Percentiles rank a stretch among this genome's conserved stretches.
Evolutionary conservation across 2,113 vertebrate species (phyloP).

Genomic region (Naja naja): DNA sequence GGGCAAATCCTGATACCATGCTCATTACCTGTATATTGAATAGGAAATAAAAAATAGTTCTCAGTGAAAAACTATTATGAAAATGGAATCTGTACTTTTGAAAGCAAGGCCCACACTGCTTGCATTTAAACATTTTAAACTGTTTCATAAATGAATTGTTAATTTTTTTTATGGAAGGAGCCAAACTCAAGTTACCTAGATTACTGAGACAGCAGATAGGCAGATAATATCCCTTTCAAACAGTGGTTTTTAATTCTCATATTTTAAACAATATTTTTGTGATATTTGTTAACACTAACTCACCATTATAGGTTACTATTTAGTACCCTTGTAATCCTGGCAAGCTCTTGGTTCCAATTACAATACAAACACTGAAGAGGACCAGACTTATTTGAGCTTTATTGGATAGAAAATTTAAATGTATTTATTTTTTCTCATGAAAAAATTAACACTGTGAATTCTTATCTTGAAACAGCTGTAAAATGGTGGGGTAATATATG

Average conservation of each 20-base stretch:
- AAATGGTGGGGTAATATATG: neutral
- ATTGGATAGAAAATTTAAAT: neutral
- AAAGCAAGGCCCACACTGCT: neutral
- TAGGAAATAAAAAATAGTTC: neutral
- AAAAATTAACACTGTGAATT: neutral
- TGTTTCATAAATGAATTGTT: neutral
- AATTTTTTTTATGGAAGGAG: neutral
- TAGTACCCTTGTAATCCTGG: neutral
- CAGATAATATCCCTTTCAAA: neutral
- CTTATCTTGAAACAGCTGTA: neutral
- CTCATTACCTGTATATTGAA: conserved; percentile 86
- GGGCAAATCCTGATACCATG: conserved; percentile 91
- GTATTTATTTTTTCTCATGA: neutral
- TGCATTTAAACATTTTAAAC: neutral
- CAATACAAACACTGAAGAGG: neutral
- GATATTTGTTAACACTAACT: neutral
- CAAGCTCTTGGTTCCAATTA: neutral
- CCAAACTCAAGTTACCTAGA: neutral
- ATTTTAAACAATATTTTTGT: neutral
- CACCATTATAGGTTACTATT: neutral
- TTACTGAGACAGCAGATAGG: neutral
- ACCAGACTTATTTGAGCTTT: neutral
- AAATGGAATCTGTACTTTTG: neutral
- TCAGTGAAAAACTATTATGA: neutral
- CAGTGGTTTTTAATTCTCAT: neutral